A percentile compares a stretch with the other conserved stretches of the same genome.
phyloP scores from a whole-genome alignment of 1,140 invertebrate species.

The Asbolus verrucosus region DNA sequence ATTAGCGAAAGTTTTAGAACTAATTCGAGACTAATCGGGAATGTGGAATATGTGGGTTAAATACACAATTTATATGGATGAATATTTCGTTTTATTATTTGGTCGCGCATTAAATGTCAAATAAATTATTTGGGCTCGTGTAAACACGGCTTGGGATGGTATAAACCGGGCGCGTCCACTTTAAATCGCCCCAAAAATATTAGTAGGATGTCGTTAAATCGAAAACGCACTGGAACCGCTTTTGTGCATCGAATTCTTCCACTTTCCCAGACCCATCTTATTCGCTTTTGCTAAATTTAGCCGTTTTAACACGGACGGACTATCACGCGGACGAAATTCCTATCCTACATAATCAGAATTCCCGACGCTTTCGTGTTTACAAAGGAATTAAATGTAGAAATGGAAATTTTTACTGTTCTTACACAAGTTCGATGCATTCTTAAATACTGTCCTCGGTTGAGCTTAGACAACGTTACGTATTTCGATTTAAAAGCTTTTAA shows the following conservation, averaged over 20 bases:
- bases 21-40: slow-evolving; percentile 3
- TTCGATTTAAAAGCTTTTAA: too few relatives aligned
- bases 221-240: neutral
- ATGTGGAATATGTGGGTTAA: slow-evolving; percentile 32
- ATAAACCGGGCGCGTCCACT: neutral
- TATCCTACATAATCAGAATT: too few relatives aligned
- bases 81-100: slow-evolving; percentile 30
- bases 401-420: too few relatives aligned
- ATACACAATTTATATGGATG: slow-evolving; percentile 11
- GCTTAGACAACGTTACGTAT: too few relatives aligned
- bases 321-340: too few relatives aligned
- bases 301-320: too few relatives aligned
- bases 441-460: too few relatives aligned
- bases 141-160: slow-evolving; percentile 13
- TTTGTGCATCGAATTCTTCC: neutral
- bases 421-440: too few relatives aligned
- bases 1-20: slow-evolving; percentile 20
- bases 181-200: neutral
- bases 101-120: slow-evolving; percentile 24
- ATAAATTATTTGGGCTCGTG: slow-evolving; percentile 19
- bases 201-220: slow-evolving; percentile 10
- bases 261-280: too few relatives aligned
- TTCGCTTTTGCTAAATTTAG: too few relatives aligned
- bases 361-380: too few relatives aligned
- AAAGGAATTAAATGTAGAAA: too few relatives aligned